Evolutionary conservation across 2,888 invertebrate species (phyloP).

Genomic region (Synergus itoensis): DNA sequence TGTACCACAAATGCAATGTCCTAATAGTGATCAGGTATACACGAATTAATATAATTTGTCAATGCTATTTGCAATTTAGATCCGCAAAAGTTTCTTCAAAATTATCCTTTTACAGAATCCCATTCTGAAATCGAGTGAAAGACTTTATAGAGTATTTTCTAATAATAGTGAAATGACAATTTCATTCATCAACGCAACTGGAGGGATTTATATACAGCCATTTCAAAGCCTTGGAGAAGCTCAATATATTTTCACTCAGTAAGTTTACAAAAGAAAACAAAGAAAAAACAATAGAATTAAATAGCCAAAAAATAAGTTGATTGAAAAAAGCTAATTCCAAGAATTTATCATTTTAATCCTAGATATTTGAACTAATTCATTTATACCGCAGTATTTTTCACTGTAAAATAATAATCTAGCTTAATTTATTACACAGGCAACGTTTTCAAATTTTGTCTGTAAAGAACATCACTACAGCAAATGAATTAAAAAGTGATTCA

Average conservation of each 20-base stretch:
- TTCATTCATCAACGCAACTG: slow-evolving; percentile 72
- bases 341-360: background rate
- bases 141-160: slow-evolving; percentile 70
- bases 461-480: slow-evolving; percentile 57
- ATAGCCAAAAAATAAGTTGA: background rate
- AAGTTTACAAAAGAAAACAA: slow-evolving; percentile 43
- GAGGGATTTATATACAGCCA: slow-evolving; percentile 76
- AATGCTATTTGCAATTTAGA: slow-evolving; percentile 19
- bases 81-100: slow-evolving; percentile 8
- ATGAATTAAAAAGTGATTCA: slow-evolving; percentile 55
- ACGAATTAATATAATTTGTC: slow-evolving; percentile 31
- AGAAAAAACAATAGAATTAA: background rate
- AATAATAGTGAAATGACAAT: slow-evolving; percentile 66
- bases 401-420: background rate
- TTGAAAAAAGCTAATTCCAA: background rate
- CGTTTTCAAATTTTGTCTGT: slow-evolving; percentile 65
- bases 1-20: slow-evolving; percentile 74
- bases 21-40: slow-evolving; percentile 74
- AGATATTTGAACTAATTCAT: slow-evolving; percentile 15
- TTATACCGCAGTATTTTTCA: background rate
- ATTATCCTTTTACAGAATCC: slow-evolving; percentile 70
- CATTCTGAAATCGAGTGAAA: slow-evolving; percentile 76
- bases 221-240: slow-evolving; percentile 77
- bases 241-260: slow-evolving; percentile 73
- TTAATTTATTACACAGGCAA: slow-evolving; percentile 62